Evolutionary conservation across 2,888 invertebrate species (phyloP).

Genomic region (Cryptus armator): DNA sequence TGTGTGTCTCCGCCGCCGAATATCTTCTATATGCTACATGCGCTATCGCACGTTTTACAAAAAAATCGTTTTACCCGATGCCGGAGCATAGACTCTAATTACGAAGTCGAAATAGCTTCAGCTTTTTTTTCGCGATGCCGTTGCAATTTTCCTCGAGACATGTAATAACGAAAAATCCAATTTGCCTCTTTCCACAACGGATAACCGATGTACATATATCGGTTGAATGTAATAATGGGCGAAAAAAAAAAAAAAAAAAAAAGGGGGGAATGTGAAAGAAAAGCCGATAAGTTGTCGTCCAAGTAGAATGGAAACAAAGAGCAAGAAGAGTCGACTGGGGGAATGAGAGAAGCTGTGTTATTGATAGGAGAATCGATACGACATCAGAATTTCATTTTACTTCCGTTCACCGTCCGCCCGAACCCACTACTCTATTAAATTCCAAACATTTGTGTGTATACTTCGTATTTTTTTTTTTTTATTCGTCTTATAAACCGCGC

Average conservation of each 20-base stretch:
- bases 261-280: slow-evolving; percentile 4
- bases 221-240: neutral
- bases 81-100: slow-evolving; percentile 47
- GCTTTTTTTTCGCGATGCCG: neutral
- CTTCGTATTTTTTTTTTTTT: neutral
- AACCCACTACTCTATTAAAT: slow-evolving; percentile 22
- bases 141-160: slow-evolving; percentile 10
- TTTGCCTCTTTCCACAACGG: neutral
- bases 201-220: neutral
- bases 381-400: slow-evolving; percentile 25
- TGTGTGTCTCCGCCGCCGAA: neutral
- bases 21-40: neutral
- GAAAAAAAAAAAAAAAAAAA: neutral
- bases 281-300: slow-evolving; percentile 41
- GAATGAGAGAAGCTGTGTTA: slow-evolving; percentile 31
- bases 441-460: slow-evolving; percentile 40
- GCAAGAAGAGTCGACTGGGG: neutral
- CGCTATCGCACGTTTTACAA: slow-evolving; percentile 45
- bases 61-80: slow-evolving; percentile 40
- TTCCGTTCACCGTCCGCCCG: neutral
- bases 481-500: slow-evolving; percentile 2
- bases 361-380: slow-evolving; percentile 55
- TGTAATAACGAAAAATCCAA: slow-evolving; percentile 1
- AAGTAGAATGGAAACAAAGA: neutral
- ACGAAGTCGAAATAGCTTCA: slow-evolving; percentile 37